A percentile compares a stretch with the other conserved stretches of the same genome.
Evolutionary conservation across 2,797 vertebrate species (phyloP).

Genomic region (Arrhamphus sclerolepis): DNA sequence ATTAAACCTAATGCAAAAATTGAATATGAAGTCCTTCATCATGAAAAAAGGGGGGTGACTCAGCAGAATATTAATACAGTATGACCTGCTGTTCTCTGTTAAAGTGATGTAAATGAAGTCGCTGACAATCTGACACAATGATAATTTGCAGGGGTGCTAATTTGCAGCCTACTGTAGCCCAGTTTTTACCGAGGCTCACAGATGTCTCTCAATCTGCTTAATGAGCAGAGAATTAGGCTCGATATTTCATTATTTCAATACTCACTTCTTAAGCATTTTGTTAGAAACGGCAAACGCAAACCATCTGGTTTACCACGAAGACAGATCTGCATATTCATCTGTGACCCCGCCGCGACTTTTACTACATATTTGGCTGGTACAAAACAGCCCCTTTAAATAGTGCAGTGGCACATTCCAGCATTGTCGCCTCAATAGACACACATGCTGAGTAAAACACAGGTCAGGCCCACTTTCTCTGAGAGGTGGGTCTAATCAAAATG

Average conservation of each 20-base stretch:
- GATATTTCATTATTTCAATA: not conserved
- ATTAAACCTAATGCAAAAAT: too few species aligned
- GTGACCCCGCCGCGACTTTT: conserved; percentile 12
- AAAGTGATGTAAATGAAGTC: not conserved
- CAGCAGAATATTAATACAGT: too few species aligned
- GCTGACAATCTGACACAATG: not conserved
- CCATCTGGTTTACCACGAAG: conserved; percentile 4
- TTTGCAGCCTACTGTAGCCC: not conserved
- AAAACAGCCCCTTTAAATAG: conserved; percentile 12
- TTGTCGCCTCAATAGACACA: conserved; percentile 42
- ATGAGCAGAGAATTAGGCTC: not conserved
- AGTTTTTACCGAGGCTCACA: not conserved
- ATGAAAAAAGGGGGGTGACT: too few species aligned
- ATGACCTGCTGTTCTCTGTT: too few species aligned
- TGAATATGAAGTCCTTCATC: too few species aligned
- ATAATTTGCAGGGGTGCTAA: not conserved
- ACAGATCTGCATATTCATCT: conserved; percentile 39
- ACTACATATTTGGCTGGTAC: conserved; percentile 31
- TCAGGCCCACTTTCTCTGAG: conserved; percentile 37
- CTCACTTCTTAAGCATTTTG: not conserved
- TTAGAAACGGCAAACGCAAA: conserved; percentile 10
- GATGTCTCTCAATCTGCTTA: not conserved
- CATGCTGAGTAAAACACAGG: conserved; percentile 42
- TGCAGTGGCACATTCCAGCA: conserved; percentile 16
- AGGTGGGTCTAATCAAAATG: conserved; percentile 47